phyloP scores from a whole-genome alignment of 2,888 invertebrate genomes.

The Epinotia demarniana region DNA sequence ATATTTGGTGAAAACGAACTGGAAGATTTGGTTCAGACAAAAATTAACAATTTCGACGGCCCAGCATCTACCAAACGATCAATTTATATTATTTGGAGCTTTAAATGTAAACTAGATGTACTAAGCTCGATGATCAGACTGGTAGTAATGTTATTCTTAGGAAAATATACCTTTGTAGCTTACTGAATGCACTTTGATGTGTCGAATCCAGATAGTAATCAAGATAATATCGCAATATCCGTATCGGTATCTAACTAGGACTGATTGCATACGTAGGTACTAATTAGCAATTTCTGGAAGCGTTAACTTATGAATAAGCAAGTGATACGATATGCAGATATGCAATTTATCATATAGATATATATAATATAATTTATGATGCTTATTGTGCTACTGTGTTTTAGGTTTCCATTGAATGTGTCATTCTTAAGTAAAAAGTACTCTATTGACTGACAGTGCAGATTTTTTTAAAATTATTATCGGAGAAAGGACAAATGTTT shows the following conservation, averaged over 20 bases:
- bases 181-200: conserved; percentile 4
- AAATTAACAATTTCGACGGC: no score
- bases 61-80: no score
- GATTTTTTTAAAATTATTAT: no score
- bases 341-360: background rate
- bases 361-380: background rate
- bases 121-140: no score
- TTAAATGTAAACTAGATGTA: no score
- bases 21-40: no score
- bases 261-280: conserved; percentile 24
- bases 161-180: background rate
- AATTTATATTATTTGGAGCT: no score
- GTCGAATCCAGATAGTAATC: conserved; percentile 11
- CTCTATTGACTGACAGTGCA: no score
- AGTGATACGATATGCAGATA: conserved; percentile 5
- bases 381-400: background rate
- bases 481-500: no score
- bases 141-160: background rate
- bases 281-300: conserved; percentile 29
- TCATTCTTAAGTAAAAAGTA: no score
- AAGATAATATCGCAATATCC: conserved; percentile 37
- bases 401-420: no score
- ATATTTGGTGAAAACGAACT: no score
- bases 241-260: conserved; percentile 25
- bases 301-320: background rate